Conservation (phyloP, 2,797 vertebrate genomes). For the Tarsius wallacei region DNA sequence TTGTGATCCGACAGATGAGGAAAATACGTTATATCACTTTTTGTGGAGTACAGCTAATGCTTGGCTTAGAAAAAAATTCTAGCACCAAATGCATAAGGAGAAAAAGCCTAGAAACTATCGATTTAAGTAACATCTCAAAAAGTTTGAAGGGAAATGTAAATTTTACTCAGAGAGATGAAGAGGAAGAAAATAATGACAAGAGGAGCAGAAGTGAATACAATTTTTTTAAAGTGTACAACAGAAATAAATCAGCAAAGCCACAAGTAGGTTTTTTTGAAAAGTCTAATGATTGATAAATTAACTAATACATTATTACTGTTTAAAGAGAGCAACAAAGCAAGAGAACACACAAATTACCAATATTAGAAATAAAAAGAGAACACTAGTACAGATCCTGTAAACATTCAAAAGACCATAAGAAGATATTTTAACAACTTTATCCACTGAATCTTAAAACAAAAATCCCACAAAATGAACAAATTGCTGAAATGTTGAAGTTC, state of each 20-base stretch:
- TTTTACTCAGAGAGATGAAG: constrained; percentile 36
- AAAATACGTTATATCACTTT: neutral
- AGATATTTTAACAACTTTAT: neutral
- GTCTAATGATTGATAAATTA: neutral
- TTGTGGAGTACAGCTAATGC: neutral
- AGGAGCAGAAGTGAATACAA: neutral
- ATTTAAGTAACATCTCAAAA: neutral
- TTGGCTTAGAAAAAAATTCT: neutral
- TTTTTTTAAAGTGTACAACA: neutral
- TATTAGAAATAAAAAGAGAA: neutral
- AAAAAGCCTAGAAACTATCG: neutral
- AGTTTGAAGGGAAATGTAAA: neutral
- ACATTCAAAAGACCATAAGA: neutral
- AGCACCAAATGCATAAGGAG: neutral
- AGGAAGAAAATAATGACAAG: constrained; percentile 11
- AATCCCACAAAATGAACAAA: neutral
- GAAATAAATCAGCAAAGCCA: neutral
- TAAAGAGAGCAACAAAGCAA: neutral
- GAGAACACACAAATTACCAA: neutral
- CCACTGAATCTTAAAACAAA: neutral
- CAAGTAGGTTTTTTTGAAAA: neutral
- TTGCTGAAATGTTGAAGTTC: neutral
- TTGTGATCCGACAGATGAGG: neutral
- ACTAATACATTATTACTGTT: neutral
- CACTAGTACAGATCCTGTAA: neutral